Percentiles rank a stretch among this genome's conserved stretches.
Conservation (phyloP, 1,140 invertebrate genomes). For the Lycorma delicatula region DNA sequence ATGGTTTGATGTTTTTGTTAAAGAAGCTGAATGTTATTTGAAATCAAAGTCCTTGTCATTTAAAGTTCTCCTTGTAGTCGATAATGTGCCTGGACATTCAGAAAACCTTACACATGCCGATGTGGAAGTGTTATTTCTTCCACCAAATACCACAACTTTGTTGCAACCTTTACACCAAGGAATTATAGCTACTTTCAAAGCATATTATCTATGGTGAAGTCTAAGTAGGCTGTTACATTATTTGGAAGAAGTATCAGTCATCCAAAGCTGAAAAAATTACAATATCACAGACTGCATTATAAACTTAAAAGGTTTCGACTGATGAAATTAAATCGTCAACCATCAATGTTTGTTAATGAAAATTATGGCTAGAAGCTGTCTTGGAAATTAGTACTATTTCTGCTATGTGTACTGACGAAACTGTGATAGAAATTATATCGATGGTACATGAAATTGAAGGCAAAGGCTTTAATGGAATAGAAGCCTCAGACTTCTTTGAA, state of each 20-base stretch:
- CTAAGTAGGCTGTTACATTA: background rate
- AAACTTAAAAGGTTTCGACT: background rate
- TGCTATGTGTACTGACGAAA: background rate
- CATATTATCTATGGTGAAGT: background rate
- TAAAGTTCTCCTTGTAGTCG: slow-evolving; percentile 40
- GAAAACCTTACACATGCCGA: slow-evolving; percentile 29
- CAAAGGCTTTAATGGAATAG: background rate
- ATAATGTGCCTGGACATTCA: slow-evolving; percentile 39
- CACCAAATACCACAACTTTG: too few relatives aligned
- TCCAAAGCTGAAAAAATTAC: background rate
- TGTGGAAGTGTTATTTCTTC: slow-evolving; percentile 39
- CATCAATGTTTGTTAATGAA: too few relatives aligned
- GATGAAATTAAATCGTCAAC: background rate
- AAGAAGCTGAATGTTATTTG: slow-evolving; percentile 32
- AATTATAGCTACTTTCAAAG: slow-evolving; percentile 30
- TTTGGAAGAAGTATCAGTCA: background rate
- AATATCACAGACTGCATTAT: background rate
- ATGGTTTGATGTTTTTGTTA: slow-evolving; percentile 35
- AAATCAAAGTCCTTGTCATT: slow-evolving; percentile 34
- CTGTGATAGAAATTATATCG: background rate
- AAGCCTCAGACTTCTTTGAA: background rate
- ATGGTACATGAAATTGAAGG: too few relatives aligned
- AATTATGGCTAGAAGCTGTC: slow-evolving; percentile 1
- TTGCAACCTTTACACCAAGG: slow-evolving; percentile 40
- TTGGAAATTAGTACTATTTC: background rate